Base-by-base conservation (phyloP, 1,140 invertebrate species). In the Trichoplusia ni region DNA sequence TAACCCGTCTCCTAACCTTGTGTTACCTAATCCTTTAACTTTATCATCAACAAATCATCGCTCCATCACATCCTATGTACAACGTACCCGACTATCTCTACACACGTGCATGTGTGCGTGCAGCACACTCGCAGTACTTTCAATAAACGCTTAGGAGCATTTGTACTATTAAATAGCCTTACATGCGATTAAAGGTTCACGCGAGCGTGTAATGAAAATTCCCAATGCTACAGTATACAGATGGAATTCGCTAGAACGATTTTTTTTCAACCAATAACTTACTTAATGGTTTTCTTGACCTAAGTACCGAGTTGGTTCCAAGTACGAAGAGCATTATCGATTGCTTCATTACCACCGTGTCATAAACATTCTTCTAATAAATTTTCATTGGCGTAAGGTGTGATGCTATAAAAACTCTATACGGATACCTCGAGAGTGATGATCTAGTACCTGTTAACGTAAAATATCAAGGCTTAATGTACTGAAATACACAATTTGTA, bases 161-260 rank as follows among this genome's bases (percentile, higher is more conserved):
- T 69, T 67, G 68, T 73, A 74, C 63, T 67, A 79, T 77, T 84
- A 84, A 80, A 79, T 67, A 72, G 68, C 35, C 49, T 58, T 62
- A 64, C 67, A 77, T 79, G 73, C 79, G 68, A 82, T 84, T 84
- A 80, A 66, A 68, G 64, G 71, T 37, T 21, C 79, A 81, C 56
- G 71, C 73, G 68, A 82, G 77, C 81, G 76, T 85, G 81, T 81
- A 85, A 85, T 83, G 71, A 81, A 78, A 69, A 72, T 70, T 75
- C 62, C 61, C 35, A 67, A 54, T 64, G 53, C 25, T 56, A 40
- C 19, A 53, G 27, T 63, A 51, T 49, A 40, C 56, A 54, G 25
- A 49, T 29, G 59, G 62, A 63, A 69, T 72, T 59, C 51, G 31
- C 42, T 38, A 42, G 49, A 61, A 49, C 13, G 21, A 14, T 16